Percentiles rank a stretch among this genome's conserved stretches.
phyloP scores from a whole-genome alignment of 53 echinoderm and acorn worm species.

The Glandiceps talaboti region DNA sequence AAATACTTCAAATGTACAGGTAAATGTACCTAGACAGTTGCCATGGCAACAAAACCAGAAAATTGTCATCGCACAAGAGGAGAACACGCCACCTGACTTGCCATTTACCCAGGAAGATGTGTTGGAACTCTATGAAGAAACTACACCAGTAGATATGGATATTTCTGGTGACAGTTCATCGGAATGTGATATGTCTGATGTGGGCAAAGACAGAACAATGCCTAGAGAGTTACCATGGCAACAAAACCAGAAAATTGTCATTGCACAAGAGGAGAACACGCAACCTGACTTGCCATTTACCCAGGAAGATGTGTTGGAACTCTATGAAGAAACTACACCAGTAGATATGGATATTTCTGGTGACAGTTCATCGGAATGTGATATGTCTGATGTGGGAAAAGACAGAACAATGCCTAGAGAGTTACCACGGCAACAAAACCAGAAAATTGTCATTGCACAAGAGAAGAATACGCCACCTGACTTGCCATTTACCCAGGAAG shows the following conservation, averaged over 20 bases:
- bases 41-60: no score
- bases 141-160: background rate
- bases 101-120: background rate
- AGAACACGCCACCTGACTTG: background rate
- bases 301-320: background rate
- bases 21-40: no score
- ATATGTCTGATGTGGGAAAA: background rate
- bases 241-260: no score
- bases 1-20: no score
- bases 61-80: background rate
- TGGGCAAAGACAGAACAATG: no score
- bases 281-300: background rate
- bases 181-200: background rate
- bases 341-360: background rate
- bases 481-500: background rate
- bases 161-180: background rate
- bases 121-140: background rate
- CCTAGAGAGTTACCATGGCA: no score
- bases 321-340: background rate
- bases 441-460: no score
- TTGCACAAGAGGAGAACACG: background rate
- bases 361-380: background rate
- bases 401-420: no score
- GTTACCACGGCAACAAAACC: no score
- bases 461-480: no score